A percentile compares a stretch with the other conserved stretches of the same genome.
These are phyloP conservation scores for Aphelenchoides fujianensis DNA, from an alignment of 1,140 invertebrate species.

Conservation along the genomic window DNA sequence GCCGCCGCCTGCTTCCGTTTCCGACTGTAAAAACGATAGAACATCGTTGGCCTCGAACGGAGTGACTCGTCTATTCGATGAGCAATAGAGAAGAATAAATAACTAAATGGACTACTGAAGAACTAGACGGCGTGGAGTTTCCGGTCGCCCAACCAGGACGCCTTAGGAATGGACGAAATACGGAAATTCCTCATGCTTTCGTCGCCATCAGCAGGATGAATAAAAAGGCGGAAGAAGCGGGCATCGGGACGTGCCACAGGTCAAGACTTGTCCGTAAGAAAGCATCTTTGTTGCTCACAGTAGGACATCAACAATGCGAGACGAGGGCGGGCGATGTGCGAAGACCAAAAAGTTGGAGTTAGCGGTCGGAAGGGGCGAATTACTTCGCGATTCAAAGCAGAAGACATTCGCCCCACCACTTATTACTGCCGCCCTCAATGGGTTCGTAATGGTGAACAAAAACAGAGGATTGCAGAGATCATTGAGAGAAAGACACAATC, in stretches of 20 bases:
- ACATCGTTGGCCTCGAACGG: no score
- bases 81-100: neutral
- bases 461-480: no score
- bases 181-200: neutral
- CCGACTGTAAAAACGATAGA: conserved; percentile 29
- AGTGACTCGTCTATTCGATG: no score
- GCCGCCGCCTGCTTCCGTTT: neutral
- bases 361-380: no score
- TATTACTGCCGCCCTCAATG: neutral
- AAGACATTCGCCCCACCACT: no score
- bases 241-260: neutral
- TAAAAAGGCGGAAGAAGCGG: neutral
- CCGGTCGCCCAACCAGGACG: no score
- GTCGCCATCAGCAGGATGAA: neutral
- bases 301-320: conserved; percentile 1
- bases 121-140: no score
- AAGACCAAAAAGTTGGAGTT: neutral
- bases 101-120: neutral
- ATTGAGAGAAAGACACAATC: neutral
- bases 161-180: neutral
- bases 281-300: neutral
- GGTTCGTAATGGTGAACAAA: neutral
- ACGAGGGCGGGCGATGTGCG: neutral
- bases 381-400: no score
- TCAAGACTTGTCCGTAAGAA: neutral